Conservation (phyloP, 2,888 invertebrate genomes). For the Bombyx huttoni region DNA sequence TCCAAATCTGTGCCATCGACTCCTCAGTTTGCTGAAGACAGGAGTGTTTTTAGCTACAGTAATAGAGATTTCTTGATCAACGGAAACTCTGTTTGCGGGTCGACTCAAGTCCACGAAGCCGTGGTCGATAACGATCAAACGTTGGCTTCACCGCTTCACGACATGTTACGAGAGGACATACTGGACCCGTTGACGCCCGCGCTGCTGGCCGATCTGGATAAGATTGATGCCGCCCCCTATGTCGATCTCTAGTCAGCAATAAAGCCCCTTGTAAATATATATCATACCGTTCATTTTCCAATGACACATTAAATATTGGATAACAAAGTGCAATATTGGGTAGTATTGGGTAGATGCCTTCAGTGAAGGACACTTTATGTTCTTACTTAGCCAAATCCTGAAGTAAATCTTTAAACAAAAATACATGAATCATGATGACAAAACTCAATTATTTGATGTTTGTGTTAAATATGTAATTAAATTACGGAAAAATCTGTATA, state of each 20-base stretch:
- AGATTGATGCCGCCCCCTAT: constrained; percentile 54
- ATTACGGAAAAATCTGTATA: neutral
- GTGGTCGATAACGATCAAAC: constrained; percentile 39
- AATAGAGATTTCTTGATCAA: constrained; percentile 74
- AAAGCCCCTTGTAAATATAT: constrained; percentile 30
- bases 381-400: constrained; percentile 1
- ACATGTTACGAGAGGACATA: constrained; percentile 56
- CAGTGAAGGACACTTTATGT: constrained; percentile 43
- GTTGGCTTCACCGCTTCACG: constrained; percentile 49
- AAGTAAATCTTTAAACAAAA: neutral
- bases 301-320: constrained; percentile 51
- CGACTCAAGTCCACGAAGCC: constrained; percentile 30
- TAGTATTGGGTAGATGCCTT: constrained; percentile 54
- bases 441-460: neutral
- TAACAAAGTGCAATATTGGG: constrained; percentile 55
- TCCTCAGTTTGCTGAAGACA: constrained; percentile 72
- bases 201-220: constrained; percentile 59
- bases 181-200: constrained; percentile 51
- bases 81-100: constrained; percentile 67
- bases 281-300: constrained; percentile 21
- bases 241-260: constrained; percentile 60
- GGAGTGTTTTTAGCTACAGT: constrained; percentile 73
- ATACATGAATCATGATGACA: neutral
- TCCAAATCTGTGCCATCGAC: constrained; percentile 83
- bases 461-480: neutral